phyloP scores from a whole-genome alignment of 2,888 invertebrate genomes.

The Ophion slaviceki region DNA sequence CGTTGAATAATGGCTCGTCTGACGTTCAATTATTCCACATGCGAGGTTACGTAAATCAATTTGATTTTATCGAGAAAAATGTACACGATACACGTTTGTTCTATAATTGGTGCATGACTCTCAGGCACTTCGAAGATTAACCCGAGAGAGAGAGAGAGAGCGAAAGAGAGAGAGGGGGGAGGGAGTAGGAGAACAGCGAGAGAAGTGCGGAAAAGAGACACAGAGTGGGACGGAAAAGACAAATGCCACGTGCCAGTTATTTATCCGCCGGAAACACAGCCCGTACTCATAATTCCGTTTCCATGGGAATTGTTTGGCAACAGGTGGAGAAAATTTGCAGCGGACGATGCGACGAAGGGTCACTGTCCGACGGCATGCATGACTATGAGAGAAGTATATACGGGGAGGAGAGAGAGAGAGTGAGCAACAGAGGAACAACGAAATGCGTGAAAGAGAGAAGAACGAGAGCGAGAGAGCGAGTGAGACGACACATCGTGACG shows the following conservation, averaged over 20 bases:
- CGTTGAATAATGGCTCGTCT: slow-evolving; percentile 37
- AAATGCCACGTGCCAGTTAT: slow-evolving; percentile 64
- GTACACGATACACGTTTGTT: slow-evolving; percentile 18
- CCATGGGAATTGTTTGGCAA: slow-evolving; percentile 82
- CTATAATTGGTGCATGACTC: neutral
- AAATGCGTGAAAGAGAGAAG: slow-evolving; percentile 3
- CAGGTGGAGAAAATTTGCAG: slow-evolving; percentile 82
- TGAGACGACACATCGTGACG: slow-evolving; percentile 23
- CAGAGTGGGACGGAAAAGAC: slow-evolving; percentile 33
- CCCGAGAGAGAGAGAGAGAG: slow-evolving; percentile 15
- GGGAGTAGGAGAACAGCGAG: neutral
- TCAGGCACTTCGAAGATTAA: slow-evolving; percentile 12
- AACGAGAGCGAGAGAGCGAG: neutral
- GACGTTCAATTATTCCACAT: slow-evolving; percentile 12
- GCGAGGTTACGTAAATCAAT: slow-evolving; percentile 43
- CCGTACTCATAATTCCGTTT: slow-evolving; percentile 79
- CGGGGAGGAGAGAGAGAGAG: slow-evolving; percentile 22
- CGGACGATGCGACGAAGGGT: slow-evolving; percentile 71
- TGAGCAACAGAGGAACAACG: neutral
- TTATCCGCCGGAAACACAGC: slow-evolving; percentile 64
- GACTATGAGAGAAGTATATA: slow-evolving; percentile 3
- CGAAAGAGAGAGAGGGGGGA: neutral
- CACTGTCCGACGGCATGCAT: slow-evolving; percentile 33
- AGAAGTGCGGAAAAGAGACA: slow-evolving; percentile 13
- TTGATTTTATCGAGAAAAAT: slow-evolving; percentile 57